Evolutionary conservation across 2,113 vertebrate genomes (phyloP), one percentile per base, ranked within the genome.

Genomic region (Mus spicilegus): DNA sequence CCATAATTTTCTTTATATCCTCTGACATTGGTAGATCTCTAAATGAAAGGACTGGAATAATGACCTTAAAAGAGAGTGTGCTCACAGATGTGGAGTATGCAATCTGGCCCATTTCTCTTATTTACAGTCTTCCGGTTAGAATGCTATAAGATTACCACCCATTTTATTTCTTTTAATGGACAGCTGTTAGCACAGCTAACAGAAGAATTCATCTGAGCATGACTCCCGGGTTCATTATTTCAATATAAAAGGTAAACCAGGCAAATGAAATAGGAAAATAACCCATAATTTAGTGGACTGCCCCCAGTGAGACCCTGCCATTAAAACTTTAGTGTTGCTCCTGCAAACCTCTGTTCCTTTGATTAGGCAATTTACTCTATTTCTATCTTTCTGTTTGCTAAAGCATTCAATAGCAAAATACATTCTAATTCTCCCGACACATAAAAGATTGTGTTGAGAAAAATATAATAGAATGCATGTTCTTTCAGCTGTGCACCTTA

Each of bases 301-400:
- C 96, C 95, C 93, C 65, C 51, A 63, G 67, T 10, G 86, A 95
- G 85, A 82, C 81, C 22, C 63, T 94, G 63, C 87, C 95, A 97
- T 98, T 12, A 95, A 97, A 94, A 89, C 46, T 96, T 77, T 61
- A 95, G 9, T 90, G 92, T 78, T 54, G 10, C 86, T 3, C 73
- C 42, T 1, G 1, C 3, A 67, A 12, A 85, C n/a, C 92, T 96
- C 94, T 82, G 33, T 58, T 80, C 51, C 58, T 86, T 14, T 63
- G 77, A 97, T 97, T 96, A 96, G 88, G 69, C 28, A 87, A 96
- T 97, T 97, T 93, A 46, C 87, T 97, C 89, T 3, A 1, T 94
- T 97, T 96, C 58, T 36, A 86, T 93, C 86, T 91, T 70, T 84
- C 84, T 20, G 19, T 97, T 85, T 94, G 26, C 56, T 86, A 36